These are phyloP conservation scores for Bombus balteatus DNA, from an alignment of 1,140 invertebrate genomes.

Conservation along the genomic window DNA sequence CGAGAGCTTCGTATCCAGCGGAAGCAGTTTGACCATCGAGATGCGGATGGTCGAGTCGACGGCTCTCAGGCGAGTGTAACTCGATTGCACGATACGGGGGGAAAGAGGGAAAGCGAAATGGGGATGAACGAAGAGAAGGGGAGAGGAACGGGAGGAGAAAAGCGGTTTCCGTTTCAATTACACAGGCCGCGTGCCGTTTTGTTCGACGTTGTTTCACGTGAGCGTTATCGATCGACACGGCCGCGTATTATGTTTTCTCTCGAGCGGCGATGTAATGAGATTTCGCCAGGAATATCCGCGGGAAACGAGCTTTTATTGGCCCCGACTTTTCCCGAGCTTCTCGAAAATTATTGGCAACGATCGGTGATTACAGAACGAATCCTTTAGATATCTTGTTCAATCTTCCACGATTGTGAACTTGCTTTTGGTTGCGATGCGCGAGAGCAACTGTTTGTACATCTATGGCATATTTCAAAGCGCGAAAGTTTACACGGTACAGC, in stretches of 20 bases:
- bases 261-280: conserved; percentile 2
- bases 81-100: background rate
- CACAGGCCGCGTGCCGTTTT: conserved; percentile 27
- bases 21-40: conserved; percentile 91
- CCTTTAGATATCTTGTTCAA: too few relatives aligned
- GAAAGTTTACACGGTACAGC: too few relatives aligned
- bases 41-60: conserved; percentile 91
- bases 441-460: too few relatives aligned
- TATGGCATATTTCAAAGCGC: too few relatives aligned
- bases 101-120: background rate
- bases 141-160: background rate
- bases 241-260: conserved; percentile 25
- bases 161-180: conserved; percentile 46
- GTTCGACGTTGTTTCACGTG: conserved; percentile 14
- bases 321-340: background rate
- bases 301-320: conserved; percentile 24
- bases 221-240: conserved; percentile 31
- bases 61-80: conserved; percentile 87
- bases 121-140: background rate
- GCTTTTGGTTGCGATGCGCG: too few relatives aligned
- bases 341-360: background rate
- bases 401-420: too few relatives aligned
- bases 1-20: conserved; percentile 92
- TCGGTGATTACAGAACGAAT: background rate
- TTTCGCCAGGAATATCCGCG: background rate